Percentiles rank a stretch among this genome's conserved stretches.
Conservation (phyloP, 35 echinoderm and acorn worm species). For the Ptychodera flava region DNA sequence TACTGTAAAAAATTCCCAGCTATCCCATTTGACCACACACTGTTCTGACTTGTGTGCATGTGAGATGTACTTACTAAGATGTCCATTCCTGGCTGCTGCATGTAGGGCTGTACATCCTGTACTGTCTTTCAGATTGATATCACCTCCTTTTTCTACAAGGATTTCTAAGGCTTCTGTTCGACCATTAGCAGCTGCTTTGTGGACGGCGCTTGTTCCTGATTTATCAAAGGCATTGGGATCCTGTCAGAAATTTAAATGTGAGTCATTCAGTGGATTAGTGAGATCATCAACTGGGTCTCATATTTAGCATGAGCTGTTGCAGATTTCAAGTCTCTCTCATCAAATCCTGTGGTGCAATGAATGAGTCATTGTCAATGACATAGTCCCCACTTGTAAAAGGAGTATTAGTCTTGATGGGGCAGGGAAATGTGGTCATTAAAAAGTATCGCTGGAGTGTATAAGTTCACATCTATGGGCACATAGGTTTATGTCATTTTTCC, state of each 20-base stretch:
- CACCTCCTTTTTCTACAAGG: slow-evolving; percentile 63
- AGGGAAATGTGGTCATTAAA: too few species aligned
- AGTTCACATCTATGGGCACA: too few species aligned
- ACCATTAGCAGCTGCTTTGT: slow-evolving; percentile 95
- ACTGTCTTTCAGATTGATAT: slow-evolving; percentile 61
- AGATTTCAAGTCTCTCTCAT: too few species aligned
- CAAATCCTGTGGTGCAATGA: too few species aligned
- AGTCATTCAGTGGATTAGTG: too few species aligned
- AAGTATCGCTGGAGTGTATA: too few species aligned
- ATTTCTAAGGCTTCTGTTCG: slow-evolving; percentile 60
- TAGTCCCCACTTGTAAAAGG: too few species aligned
- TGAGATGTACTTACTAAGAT: slow-evolving; percentile 83
- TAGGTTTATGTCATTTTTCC: too few species aligned
- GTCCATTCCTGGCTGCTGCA: slow-evolving; percentile 89
- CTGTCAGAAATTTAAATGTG: slow-evolving; percentile 45
- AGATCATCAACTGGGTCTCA: too few species aligned
- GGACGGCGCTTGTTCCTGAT: slow-evolving; percentile 55
- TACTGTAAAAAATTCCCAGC: not conserved
- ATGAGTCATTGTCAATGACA: too few species aligned
- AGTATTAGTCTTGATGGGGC: too few species aligned
- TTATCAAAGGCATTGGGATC: slow-evolving; percentile 60
- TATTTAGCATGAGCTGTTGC: too few species aligned
- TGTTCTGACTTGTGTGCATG: not conserved
- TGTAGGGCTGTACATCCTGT: slow-evolving; percentile 82
- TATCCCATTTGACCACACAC: not conserved